Percentiles rank a stretch among this genome's conserved stretches.
These are phyloP conservation scores for Meleagris gallopavo DNA, from an alignment of 2,113 vertebrate genomes.

Conservation along the genomic window DNA sequence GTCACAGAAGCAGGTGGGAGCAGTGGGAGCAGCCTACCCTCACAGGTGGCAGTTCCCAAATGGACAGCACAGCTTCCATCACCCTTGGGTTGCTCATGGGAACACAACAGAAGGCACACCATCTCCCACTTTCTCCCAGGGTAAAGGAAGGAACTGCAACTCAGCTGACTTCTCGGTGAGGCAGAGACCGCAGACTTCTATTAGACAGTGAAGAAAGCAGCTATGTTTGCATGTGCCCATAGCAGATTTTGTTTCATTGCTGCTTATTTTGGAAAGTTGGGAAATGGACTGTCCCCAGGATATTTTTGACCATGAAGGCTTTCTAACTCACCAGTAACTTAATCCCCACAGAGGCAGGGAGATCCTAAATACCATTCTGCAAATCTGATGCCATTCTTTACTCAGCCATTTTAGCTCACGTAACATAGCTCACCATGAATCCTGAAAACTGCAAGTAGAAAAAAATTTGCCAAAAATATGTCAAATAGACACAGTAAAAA, in stretches of 20 bases:
- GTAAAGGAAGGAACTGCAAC: not conserved
- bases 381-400: not conserved
- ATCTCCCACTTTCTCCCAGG: not conserved
- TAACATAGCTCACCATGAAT: not conserved
- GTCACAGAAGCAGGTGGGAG: not conserved
- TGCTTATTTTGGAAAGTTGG: not conserved
- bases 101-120: not conserved
- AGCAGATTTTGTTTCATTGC: not conserved
- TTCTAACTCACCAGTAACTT: not conserved
- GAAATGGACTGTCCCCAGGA: not conserved
- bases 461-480: not conserved
- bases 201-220: not conserved
- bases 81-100: not conserved
- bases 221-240: rapidly evolving
- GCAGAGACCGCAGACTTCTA: not conserved
- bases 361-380: not conserved
- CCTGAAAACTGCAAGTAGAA: not conserved
- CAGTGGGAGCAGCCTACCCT: not conserved
- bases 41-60: not conserved
- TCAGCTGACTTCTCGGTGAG: not conserved
- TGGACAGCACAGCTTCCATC: not conserved
- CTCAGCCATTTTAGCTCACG: not conserved
- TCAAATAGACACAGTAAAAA: not conserved
- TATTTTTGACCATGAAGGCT: not conserved
- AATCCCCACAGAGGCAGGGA: not conserved